Conservation (phyloP, 2,888 invertebrate genomes). For the Apamea epomidion region DNA sequence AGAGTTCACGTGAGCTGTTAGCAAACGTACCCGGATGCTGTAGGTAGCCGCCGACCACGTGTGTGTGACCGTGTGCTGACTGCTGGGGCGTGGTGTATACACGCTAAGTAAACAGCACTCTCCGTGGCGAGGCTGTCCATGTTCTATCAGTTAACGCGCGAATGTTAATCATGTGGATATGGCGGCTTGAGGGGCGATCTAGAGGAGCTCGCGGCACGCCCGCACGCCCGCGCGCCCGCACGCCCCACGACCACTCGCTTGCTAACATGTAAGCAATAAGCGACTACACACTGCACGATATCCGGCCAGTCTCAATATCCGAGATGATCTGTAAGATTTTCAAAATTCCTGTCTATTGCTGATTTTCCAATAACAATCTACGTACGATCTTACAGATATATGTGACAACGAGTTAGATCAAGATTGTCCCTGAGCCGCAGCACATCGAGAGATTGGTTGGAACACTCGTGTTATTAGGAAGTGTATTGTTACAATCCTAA, state of each 20-base stretch:
- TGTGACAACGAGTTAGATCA: neutral
- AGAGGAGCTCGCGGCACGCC: neutral
- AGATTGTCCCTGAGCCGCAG: neutral
- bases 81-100: neutral
- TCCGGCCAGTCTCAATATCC: neutral
- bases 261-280: neutral
- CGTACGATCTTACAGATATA: neutral
- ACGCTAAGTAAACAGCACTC: slow-evolving; percentile 14
- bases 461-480: no score
- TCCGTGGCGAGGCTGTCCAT: slow-evolving; percentile 11
- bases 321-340: neutral
- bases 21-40: slow-evolving; percentile 3
- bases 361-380: neutral
- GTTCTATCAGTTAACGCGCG: slow-evolving; percentile 27
- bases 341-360: neutral
- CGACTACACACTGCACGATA: neutral
- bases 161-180: slow-evolving; percentile 31
- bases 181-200: neutral
- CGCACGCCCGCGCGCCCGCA: neutral
- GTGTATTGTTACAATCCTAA: neutral
- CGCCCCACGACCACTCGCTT: no score
- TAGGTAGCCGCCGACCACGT: neutral
- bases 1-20: neutral
- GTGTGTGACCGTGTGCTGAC: neutral
- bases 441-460: no score